Conservation (phyloP, 2,797 vertebrate species). For the Poecilia gillii region DNA sequence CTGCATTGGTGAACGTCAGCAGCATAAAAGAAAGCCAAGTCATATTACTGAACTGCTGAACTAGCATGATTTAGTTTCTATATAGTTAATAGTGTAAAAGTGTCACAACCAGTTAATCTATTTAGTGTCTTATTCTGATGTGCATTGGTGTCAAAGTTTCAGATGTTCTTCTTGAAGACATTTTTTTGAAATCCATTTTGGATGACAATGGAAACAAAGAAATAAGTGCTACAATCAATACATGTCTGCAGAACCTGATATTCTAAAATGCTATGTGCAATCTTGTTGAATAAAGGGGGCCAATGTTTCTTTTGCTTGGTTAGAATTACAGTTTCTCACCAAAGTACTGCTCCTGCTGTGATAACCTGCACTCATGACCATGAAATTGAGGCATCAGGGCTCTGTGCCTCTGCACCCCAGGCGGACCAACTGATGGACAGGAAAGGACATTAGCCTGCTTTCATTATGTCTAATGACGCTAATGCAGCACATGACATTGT, state of each 20-base stretch:
- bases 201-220: neutral
- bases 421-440: conserved; percentile 82
- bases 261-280: conserved; percentile 10
- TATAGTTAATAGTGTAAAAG: neutral
- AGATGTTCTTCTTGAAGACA: neutral
- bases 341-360: conserved; percentile 78
- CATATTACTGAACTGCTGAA: neutral
- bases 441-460: conserved; percentile 93
- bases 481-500: conserved; percentile 91
- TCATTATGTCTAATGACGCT: conserved; percentile 95
- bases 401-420: conserved; percentile 69
- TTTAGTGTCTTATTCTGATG: neutral
- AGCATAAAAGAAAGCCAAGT: neutral
- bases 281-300: conserved; percentile 37
- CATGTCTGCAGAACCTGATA: conserved; percentile 1
- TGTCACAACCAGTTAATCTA: neutral
- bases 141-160: neutral
- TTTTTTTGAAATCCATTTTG: neutral
- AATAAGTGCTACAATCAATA: conserved; percentile 3
- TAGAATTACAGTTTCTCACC: conserved; percentile 51
- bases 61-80: neutral
- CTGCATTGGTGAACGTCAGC: neutral
- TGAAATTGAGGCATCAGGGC: conserved; percentile 83
- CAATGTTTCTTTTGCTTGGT: conserved; percentile 28
- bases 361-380: conserved; percentile 85